phyloP scores from a whole-genome alignment of 1,140 invertebrate species.

The Metaphire vulgaris region DNA sequence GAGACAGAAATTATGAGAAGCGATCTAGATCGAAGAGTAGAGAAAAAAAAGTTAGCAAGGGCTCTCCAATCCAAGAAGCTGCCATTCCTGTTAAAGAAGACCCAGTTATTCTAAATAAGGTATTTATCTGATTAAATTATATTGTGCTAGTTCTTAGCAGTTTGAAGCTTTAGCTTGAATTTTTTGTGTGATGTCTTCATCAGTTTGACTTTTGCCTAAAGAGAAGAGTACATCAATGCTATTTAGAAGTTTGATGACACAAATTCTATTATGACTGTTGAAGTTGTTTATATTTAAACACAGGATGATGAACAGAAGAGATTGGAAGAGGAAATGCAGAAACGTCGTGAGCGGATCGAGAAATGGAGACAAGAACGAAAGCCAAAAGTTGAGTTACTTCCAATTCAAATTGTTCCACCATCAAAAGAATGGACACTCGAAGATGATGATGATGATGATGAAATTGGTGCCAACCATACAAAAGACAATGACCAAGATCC shows the following conservation, averaged over 20 bases:
- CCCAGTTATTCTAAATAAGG: slow-evolving; percentile 7
- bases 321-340: slow-evolving; percentile 92
- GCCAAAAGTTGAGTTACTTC: slow-evolving; percentile 38
- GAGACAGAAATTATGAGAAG: too few relatives aligned
- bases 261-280: slow-evolving; percentile 3
- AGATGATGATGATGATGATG: slow-evolving; percentile 53
- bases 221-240: not conserved
- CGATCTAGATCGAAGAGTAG: not conserved
- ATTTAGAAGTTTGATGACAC: not conserved
- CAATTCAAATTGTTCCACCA: slow-evolving; percentile 30
- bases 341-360: slow-evolving; percentile 84
- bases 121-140: not conserved
- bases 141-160: not conserved
- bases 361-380: slow-evolving; percentile 82
- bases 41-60: not conserved
- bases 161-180: not conserved
- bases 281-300: slow-evolving; percentile 21
- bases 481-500: slow-evolving; percentile 50
- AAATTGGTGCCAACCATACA: slow-evolving; percentile 34
- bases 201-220: not conserved
- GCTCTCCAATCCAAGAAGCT: not conserved
- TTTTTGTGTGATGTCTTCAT: not conserved
- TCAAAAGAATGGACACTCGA: slow-evolving; percentile 73
- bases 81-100: not conserved
- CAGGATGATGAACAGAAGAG: slow-evolving; percentile 63